Evolutionary conservation across 2,888 invertebrate species (phyloP).

Genomic region (Pristionchus entomophagus): DNA sequence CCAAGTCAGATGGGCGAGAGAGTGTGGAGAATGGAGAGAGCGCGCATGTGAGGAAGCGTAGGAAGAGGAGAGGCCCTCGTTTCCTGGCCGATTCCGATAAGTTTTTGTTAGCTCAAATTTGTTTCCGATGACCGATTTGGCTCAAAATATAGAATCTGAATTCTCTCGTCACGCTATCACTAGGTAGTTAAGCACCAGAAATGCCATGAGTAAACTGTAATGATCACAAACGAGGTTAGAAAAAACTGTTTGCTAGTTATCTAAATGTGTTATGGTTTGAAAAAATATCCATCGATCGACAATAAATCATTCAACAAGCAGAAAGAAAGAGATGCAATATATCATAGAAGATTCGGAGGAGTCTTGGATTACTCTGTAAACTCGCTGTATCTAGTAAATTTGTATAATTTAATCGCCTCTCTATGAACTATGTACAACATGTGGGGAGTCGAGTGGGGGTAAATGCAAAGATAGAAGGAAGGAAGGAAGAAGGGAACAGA

Average conservation of each 20-base stretch:
- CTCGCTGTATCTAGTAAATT: constrained; percentile 24
- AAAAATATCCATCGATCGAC: not conserved
- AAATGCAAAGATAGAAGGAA: not conserved
- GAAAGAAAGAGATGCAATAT: constrained; percentile 2
- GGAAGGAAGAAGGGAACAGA: not conserved
- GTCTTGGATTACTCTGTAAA: not conserved
- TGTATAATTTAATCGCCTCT: constrained; percentile 44
- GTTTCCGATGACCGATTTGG: too few species aligned
- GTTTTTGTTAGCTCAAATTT: too few species aligned
- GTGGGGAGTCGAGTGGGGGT: not conserved
- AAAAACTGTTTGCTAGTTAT: constrained; percentile 40
- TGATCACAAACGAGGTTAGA: constrained; percentile 39
- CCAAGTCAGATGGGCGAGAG: too few species aligned
- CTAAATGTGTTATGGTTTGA: constrained; percentile 16
- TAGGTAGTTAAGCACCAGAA: too few species aligned
- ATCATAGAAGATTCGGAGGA: not conserved
- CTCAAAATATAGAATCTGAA: too few species aligned
- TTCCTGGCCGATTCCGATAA: too few species aligned
- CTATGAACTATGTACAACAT: constrained; percentile 39
- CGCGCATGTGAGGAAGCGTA: too few species aligned
- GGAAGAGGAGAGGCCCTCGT: too few species aligned
- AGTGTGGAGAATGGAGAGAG: too few species aligned
- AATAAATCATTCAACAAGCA: constrained; percentile 36
- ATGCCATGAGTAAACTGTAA: too few species aligned
- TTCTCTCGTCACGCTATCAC: too few species aligned